Percentiles rank a stretch among this genome's conserved stretches.
These are phyloP conservation scores for Misgurnus anguillicaudatus DNA, from an alignment of 2,113 vertebrate genomes.

Conservation along the genomic window DNA sequence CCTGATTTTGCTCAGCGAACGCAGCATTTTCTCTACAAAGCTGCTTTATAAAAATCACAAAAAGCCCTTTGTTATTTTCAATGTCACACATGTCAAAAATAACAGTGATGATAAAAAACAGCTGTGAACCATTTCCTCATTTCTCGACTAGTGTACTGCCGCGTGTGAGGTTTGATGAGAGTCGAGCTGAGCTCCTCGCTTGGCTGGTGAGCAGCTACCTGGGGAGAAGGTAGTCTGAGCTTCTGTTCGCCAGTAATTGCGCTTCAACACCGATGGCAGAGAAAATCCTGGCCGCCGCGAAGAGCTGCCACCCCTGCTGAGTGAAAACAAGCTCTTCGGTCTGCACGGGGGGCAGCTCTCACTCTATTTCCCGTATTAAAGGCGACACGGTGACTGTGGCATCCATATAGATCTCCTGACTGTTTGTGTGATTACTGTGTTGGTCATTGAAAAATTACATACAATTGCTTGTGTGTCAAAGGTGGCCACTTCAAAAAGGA, in stretches of 20 bases:
- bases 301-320: conserved; percentile 48
- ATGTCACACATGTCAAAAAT: conserved; percentile 26
- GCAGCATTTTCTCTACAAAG: conserved; percentile 26
- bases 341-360: conserved; percentile 32
- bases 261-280: conserved; percentile 49
- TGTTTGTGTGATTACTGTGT: conserved; percentile 37
- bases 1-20: conserved; percentile 9
- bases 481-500: not conserved
- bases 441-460: conserved; percentile 37
- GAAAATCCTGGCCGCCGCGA: conserved; percentile 36
- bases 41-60: conserved; percentile 27
- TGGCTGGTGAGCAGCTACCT: conserved; percentile 47
- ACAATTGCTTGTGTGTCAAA: conserved; percentile 15
- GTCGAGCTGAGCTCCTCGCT: conserved; percentile 40
- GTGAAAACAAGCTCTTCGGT: conserved; percentile 53
- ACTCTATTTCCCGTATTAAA: conserved; percentile 3
- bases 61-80: conserved; percentile 34
- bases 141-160: conserved; percentile 34
- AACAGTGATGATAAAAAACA: conserved; percentile 14
- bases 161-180: conserved; percentile 52
- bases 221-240: conserved; percentile 51
- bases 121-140: conserved; percentile 40
- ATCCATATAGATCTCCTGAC: conserved; percentile 32
- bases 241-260: conserved; percentile 58
- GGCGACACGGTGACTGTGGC: not conserved